These are phyloP conservation scores for Petrocephalus microphthalmus DNA, from an alignment of 2,113 vertebrate genomes.

Conservation along the genomic window DNA sequence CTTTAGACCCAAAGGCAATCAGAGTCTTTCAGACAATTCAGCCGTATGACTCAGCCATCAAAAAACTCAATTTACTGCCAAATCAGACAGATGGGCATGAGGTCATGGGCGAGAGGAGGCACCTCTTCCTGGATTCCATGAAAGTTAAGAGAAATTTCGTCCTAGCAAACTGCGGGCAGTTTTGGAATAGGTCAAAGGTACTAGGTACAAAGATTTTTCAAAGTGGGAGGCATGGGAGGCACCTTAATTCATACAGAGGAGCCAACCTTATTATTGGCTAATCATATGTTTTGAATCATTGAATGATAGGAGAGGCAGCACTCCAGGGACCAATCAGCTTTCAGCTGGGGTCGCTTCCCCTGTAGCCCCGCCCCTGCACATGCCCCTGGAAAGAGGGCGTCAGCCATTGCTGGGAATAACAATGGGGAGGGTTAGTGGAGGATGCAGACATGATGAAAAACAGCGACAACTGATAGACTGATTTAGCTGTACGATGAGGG, in stretches of 20 bases:
- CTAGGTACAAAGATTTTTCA: background rate
- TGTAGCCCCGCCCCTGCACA: background rate
- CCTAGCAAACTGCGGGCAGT: background rate
- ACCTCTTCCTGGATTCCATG: background rate
- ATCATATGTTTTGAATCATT: background rate
- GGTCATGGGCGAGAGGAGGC: background rate
- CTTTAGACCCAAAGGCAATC: background rate
- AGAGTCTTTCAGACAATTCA: background rate
- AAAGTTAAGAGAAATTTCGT: background rate
- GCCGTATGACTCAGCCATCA: background rate
- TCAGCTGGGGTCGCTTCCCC: background rate
- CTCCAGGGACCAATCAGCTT: background rate
- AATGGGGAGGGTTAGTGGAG: background rate
- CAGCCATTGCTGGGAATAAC: background rate
- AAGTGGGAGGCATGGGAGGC: background rate
- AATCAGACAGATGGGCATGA: background rate
- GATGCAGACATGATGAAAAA: background rate
- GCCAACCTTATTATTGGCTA: background rate
- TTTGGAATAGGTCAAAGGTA: background rate
- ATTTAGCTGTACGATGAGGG: background rate
- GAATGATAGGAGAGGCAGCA: background rate
- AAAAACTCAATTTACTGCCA: background rate
- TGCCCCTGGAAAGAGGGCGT: background rate
- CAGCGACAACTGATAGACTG: background rate
- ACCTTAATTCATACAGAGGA: background rate